Percentiles rank a stretch among this genome's conserved stretches.
phyloP scores from a whole-genome alignment of 1,140 invertebrate species.

The Gonatopus flavifemur region DNA sequence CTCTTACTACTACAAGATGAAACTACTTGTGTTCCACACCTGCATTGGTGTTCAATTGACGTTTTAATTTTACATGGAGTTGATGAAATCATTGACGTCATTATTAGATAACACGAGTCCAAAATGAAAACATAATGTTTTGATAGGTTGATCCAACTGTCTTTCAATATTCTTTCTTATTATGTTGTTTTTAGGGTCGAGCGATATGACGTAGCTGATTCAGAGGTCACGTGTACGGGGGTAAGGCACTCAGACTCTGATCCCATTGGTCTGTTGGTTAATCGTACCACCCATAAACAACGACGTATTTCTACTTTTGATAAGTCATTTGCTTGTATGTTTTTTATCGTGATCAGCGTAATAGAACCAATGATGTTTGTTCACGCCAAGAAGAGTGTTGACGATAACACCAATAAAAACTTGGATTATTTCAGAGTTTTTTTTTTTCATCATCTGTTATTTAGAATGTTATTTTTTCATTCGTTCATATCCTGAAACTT shows the following conservation, averaged over 20 bases:
- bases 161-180: no score
- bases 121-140: no score
- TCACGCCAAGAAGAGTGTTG: conserved; percentile 12
- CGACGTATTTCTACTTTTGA: conserved; percentile 19
- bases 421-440: conserved; percentile 2
- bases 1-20: no score
- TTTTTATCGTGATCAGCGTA: conserved; percentile 13
- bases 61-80: no score
- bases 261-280: conserved; percentile 18
- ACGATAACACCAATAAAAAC: conserved; percentile 26
- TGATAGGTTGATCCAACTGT: no score
- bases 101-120: no score
- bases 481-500: no score
- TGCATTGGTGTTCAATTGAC: no score
- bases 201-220: conserved; percentile 29
- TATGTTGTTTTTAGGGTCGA: conserved; percentile 34
- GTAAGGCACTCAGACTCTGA: conserved; percentile 29
- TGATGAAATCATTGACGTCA: no score
- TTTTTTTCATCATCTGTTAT: neutral
- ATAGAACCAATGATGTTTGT: conserved; percentile 24
- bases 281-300: conserved; percentile 36
- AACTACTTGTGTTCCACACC: no score
- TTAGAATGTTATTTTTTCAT: neutral
- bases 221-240: conserved; percentile 34
- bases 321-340: conserved; percentile 23